Conservation (phyloP, 2,888 invertebrate species). For the Polydrusus pterygomalis region DNA sequence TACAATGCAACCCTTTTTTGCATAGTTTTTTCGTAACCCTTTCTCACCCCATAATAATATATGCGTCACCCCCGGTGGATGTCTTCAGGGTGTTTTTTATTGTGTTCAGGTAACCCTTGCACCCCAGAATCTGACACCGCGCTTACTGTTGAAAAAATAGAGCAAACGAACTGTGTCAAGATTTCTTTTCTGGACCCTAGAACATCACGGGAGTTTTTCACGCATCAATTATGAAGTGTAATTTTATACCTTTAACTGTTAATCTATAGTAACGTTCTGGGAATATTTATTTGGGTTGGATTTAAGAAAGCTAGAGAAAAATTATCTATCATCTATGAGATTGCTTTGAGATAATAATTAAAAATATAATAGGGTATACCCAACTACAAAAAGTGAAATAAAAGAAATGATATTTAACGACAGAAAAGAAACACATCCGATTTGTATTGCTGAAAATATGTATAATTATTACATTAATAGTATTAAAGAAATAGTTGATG, state of each 20-base stretch:
- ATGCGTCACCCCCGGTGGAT: conserved; percentile 70
- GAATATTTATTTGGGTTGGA: neutral
- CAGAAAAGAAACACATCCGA: too few relatives aligned
- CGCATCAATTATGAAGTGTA: conserved; percentile 56
- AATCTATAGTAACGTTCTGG: conserved; percentile 26
- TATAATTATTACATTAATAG: too few relatives aligned
- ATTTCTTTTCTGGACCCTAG: conserved; percentile 62
- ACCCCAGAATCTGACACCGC: conserved; percentile 72
- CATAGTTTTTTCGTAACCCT: conserved; percentile 71
- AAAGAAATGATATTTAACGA: too few relatives aligned
- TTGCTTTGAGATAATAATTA: too few relatives aligned
- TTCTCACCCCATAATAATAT: conserved; percentile 72
- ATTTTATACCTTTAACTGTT: conserved; percentile 51
- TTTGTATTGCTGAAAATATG: too few relatives aligned
- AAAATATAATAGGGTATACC: too few relatives aligned
- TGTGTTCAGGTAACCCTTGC: conserved; percentile 71
- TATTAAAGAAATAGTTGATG: too few relatives aligned
- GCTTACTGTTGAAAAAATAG: conserved; percentile 70
- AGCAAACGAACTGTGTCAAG: conserved; percentile 73
- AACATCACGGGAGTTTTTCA: conserved; percentile 51
- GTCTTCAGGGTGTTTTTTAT: conserved; percentile 73
- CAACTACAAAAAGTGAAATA: too few relatives aligned
- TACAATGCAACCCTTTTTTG: conserved; percentile 69
- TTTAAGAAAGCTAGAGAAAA: neutral
- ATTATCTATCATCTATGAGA: too few relatives aligned